These are phyloP conservation scores for honey bee (Apis mellifera) DNA, from an alignment of 1,140 invertebrate genomes.

Conservation along the genomic window DNA sequence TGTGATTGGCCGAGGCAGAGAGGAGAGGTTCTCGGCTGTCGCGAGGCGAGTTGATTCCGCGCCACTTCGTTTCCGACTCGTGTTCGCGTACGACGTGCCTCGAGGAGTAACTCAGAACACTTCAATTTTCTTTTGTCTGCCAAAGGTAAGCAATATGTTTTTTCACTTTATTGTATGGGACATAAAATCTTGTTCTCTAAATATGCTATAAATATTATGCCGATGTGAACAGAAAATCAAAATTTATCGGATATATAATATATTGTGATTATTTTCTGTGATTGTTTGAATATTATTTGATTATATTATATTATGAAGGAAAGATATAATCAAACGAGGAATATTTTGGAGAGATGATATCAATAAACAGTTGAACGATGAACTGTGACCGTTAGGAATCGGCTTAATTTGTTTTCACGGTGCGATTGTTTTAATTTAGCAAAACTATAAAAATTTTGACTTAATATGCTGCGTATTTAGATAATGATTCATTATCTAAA, in stretches of 20 bases:
- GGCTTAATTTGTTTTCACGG: neutral
- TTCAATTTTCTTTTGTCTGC: conserved; percentile 31
- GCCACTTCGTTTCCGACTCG: conserved; percentile 71
- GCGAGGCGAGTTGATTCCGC: conserved; percentile 64
- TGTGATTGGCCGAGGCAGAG: conserved; percentile 55
- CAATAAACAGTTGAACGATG: neutral
- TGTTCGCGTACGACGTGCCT: conserved; percentile 52
- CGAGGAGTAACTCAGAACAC: conserved; percentile 32
- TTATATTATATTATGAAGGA: neutral
- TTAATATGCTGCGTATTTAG: neutral
- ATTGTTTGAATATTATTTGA: neutral
- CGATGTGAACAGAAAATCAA: neutral
- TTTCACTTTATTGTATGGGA: neutral
- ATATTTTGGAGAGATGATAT: neutral
- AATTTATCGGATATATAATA: neutral
- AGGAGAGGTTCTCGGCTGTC: conserved; percentile 60
- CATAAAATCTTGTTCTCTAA: neutral
- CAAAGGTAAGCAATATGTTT: conserved; percentile 35
- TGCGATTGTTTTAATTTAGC: neutral
- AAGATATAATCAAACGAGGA: no score
- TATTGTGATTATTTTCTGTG: no score
- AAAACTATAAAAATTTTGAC: neutral
- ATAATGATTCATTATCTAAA: conserved; percentile 5
- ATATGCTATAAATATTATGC: no score
- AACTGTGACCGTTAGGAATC: neutral